phyloP scores from a whole-genome alignment of 2,113 vertebrate species.

The Malurus melanocephalus region DNA sequence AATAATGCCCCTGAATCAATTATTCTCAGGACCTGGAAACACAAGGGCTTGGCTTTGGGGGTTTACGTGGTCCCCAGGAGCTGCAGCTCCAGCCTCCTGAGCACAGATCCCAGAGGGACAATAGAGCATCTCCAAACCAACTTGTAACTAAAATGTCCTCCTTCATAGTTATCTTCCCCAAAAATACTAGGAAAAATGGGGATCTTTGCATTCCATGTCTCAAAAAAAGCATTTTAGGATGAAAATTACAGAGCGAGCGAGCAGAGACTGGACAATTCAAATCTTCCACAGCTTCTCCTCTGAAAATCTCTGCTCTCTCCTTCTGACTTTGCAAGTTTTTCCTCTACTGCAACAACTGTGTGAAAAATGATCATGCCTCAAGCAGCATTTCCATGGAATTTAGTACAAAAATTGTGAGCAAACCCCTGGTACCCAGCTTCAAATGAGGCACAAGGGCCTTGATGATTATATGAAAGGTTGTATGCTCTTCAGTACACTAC shows the following conservation, averaged over 20 bases:
- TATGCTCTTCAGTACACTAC: not conserved
- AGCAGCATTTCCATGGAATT: not conserved
- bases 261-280: not conserved
- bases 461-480: not conserved
- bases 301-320: not conserved
- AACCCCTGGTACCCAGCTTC: not conserved
- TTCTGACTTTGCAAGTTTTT: not conserved
- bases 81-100: not conserved
- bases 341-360: not conserved
- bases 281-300: not conserved
- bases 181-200: not conserved
- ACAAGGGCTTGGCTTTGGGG: not conserved
- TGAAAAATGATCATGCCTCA: not conserved
- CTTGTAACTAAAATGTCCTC: not conserved
- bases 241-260: not conserved
- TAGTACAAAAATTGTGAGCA: not conserved
- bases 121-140: not conserved
- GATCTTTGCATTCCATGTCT: not conserved
- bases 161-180: not conserved
- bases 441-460: not conserved
- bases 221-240: not conserved
- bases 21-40: not conserved
- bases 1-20: not conserved
- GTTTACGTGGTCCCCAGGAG: not conserved
- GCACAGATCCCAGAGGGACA: not conserved